These are phyloP conservation scores for Euura saliciscinereae DNA, from an alignment of 1,140 invertebrate species.

Conservation along the genomic window DNA sequence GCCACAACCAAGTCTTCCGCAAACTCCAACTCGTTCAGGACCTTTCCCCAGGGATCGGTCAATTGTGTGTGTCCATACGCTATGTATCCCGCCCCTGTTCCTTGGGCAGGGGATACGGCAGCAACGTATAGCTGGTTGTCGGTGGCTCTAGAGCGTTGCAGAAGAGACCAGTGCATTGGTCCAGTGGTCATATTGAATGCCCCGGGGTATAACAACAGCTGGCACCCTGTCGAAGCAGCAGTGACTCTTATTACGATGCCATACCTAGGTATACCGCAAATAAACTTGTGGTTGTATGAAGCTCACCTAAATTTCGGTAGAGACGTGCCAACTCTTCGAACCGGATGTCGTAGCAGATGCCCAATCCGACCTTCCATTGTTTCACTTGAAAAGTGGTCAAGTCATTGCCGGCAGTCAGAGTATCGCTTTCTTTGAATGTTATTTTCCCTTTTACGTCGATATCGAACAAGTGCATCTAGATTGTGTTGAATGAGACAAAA, in stretches of 20 bases:
- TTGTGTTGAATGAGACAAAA: conserved; percentile 21
- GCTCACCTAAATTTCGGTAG: conserved; percentile 75
- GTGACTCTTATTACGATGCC: neutral
- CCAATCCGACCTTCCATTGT: conserved; percentile 83
- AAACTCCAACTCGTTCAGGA: conserved; percentile 73
- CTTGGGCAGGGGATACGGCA: conserved; percentile 79
- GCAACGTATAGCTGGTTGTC: conserved; percentile 88
- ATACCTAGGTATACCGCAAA: too few relatives aligned
- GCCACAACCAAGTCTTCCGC: conserved; percentile 74
- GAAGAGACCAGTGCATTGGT: conserved; percentile 89
- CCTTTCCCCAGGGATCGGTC: conserved; percentile 87
- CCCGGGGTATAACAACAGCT: conserved; percentile 87
- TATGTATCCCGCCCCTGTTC: conserved; percentile 74
- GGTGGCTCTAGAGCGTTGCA: conserved; percentile 79
- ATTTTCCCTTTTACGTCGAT: conserved; percentile 93
- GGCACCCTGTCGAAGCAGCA: conserved; percentile 67
- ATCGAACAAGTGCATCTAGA: conserved; percentile 91
- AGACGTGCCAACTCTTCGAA: conserved; percentile 89
- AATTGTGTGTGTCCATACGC: conserved; percentile 90
- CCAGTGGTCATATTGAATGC: conserved; percentile 97
- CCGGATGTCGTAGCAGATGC: conserved; percentile 94
- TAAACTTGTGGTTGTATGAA: neutral
- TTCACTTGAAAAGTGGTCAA: conserved; percentile 78
- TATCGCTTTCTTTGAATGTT: conserved; percentile 91
- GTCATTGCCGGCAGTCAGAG: conserved; percentile 75